A percentile compares a stretch with the other conserved stretches of the same genome.
Evolutionary conservation across 1,140 invertebrate genomes (phyloP).

Genomic region (Galleria mellonella): DNA sequence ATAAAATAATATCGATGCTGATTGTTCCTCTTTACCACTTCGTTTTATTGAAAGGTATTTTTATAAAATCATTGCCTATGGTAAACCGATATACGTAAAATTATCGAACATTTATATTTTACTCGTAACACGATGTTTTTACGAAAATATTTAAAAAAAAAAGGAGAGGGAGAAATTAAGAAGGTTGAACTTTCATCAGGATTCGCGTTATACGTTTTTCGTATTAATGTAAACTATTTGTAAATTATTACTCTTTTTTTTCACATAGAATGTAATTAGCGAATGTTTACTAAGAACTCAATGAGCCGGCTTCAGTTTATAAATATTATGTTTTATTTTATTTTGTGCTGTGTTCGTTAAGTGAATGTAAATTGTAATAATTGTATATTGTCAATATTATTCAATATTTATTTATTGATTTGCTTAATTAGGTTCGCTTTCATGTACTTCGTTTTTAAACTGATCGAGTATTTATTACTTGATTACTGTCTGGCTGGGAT

Average conservation of each 20-base stretch:
- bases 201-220: constrained; percentile 63
- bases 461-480: constrained; percentile 36
- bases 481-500: constrained; percentile 59
- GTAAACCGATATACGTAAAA: constrained; percentile 74
- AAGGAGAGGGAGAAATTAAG: constrained; percentile 37
- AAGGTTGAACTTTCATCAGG: constrained; percentile 38
- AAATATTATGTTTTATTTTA: constrained; percentile 43
- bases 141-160: constrained; percentile 48
- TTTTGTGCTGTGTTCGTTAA: constrained; percentile 73
- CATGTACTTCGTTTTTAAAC: constrained; percentile 25
- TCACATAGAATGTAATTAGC: constrained; percentile 61
- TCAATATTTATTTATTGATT: constrained; percentile 73
- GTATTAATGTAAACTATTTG: constrained; percentile 62
- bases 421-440: constrained; percentile 59
- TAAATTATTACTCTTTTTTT: constrained; percentile 53
- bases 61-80: constrained; percentile 72
- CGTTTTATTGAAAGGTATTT: constrained; percentile 57
- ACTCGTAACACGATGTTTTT: constrained; percentile 61
- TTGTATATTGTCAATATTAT: constrained; percentile 71
- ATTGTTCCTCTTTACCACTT: constrained; percentile 14
- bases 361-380: constrained; percentile 71
- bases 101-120: constrained; percentile 64
- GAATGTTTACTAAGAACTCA: constrained; percentile 58
- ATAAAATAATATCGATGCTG: too few relatives aligned
- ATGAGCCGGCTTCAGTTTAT: constrained; percentile 58